A percentile compares a stretch with the other conserved stretches of the same genome.
Evolutionary conservation across 2,888 invertebrate genomes (phyloP).

Genomic region (Latheticus oryzae): DNA sequence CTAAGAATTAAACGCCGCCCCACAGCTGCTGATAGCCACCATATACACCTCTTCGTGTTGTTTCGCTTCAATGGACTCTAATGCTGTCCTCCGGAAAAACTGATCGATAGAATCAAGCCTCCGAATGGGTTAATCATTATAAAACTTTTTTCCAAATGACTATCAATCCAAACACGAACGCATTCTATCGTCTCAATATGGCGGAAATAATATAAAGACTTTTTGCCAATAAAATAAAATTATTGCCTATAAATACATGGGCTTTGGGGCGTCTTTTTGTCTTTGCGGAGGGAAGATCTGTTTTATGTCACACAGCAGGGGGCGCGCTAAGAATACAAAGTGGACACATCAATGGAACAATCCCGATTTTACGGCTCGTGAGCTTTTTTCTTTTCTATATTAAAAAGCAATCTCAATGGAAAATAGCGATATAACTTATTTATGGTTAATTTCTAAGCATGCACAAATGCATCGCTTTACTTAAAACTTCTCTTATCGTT

Average conservation of each 20-base stretch:
- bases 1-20: conserved; percentile 58
- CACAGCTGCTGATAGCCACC: conserved; percentile 50
- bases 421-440: no score
- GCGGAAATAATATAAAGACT: conserved; percentile 25
- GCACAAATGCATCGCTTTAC: no score
- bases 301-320: conserved; percentile 37
- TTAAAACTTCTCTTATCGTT: no score
- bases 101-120: conserved; percentile 17
- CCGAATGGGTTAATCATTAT: conserved; percentile 23
- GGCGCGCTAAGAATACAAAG: conserved; percentile 28
- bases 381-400: background rate
- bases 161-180: conserved; percentile 17
- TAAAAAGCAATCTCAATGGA: conserved; percentile 3
- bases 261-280: conserved; percentile 32
- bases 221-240: conserved; percentile 33
- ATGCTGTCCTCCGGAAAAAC: conserved; percentile 43
- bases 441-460: no score
- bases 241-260: conserved; percentile 33
- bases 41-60: conserved; percentile 32
- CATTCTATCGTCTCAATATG: conserved; percentile 6
- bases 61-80: conserved; percentile 35
- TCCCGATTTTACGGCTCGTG: conserved; percentile 15
- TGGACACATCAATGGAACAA: conserved; percentile 8
- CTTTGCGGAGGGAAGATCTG: conserved; percentile 43
- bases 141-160: conserved; percentile 25